Conservation (phyloP, 2,113 vertebrate species). For the Notechis scutatus region DNA sequence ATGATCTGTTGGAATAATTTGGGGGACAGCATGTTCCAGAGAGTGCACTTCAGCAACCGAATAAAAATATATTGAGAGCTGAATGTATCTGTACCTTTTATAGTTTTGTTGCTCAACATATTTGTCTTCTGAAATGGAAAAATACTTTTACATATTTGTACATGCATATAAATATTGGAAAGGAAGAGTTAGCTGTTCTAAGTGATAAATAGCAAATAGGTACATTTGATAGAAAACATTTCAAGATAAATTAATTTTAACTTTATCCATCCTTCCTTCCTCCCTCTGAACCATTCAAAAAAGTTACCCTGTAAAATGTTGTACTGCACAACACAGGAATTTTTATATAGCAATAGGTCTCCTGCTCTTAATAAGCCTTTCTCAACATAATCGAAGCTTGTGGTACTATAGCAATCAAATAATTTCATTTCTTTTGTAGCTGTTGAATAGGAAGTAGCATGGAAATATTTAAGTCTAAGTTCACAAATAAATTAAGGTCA, state of each 20-base stretch:
- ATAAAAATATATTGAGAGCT: conserved; percentile 66
- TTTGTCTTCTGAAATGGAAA: not conserved
- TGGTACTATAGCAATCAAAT: not conserved
- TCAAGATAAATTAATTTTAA: not conserved
- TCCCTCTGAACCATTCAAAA: not conserved
- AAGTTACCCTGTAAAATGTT: not conserved
- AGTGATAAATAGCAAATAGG: not conserved
- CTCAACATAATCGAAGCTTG: not conserved
- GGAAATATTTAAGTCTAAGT: not conserved
- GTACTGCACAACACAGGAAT: not conserved
- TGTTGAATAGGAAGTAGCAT: not conserved
- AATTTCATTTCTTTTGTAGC: not conserved
- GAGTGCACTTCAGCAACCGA: conserved; percentile 56
- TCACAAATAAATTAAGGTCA: not conserved
- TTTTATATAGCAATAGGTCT: not conserved
- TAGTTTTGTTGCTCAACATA: conserved; percentile 62
- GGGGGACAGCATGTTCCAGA: conserved; percentile 27
- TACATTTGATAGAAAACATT: conserved; percentile 3
- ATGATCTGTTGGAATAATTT: conserved; percentile 59
- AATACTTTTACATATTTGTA: not conserved
- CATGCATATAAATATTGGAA: not conserved
- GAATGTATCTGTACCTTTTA: conserved; percentile 66
- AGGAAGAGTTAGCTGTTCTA: not conserved
- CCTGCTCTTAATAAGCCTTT: not conserved
- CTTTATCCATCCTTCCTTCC: not conserved